phyloP scores from a whole-genome alignment of 2,888 invertebrate genomes.

The Axea sp. region DNA sequence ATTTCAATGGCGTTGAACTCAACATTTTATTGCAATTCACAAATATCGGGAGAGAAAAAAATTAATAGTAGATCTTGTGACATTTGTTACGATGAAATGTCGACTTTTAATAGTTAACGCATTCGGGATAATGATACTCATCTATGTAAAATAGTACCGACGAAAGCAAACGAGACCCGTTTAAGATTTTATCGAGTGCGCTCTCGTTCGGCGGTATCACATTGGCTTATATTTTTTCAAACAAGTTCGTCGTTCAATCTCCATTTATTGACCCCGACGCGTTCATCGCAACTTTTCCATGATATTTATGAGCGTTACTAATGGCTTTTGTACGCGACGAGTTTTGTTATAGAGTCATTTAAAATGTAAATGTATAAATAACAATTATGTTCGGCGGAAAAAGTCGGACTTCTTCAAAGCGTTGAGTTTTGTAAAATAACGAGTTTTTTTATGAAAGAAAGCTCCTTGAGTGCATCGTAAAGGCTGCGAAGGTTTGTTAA shows the following conservation, averaged over 20 bases:
- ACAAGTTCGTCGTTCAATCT: conserved; percentile 1
- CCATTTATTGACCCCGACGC: background rate
- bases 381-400: conserved; percentile 9
- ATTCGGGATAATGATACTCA: conserved; percentile 20
- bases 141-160: conserved; percentile 1
- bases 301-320: conserved; percentile 9
- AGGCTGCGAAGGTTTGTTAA: conserved; percentile 48
- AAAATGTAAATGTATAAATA: conserved; percentile 37
- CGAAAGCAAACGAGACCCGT: conserved; percentile 13
- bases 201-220: background rate
- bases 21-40: conserved; percentile 54
- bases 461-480: conserved; percentile 48
- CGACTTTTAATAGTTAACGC: conserved; percentile 19
- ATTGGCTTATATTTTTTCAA: conserved; percentile 9
- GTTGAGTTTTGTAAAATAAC: conserved; percentile 23
- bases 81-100: conserved; percentile 17
- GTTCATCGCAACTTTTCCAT: background rate
- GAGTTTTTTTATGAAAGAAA: conserved; percentile 26
- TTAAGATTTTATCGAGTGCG: conserved; percentile 28
- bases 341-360: conserved; percentile 6
- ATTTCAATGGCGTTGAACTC: conserved; percentile 39
- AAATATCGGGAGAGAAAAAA: conserved; percentile 48
- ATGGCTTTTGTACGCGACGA: background rate
- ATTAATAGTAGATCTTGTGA: conserved; percentile 28
- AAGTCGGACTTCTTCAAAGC: background rate